A percentile compares a stretch with the other conserved stretches of the same genome.
These are phyloP conservation scores for Ametastegia equiseti DNA, from an alignment of 2,888 invertebrate genomes.

Conservation along the genomic window DNA sequence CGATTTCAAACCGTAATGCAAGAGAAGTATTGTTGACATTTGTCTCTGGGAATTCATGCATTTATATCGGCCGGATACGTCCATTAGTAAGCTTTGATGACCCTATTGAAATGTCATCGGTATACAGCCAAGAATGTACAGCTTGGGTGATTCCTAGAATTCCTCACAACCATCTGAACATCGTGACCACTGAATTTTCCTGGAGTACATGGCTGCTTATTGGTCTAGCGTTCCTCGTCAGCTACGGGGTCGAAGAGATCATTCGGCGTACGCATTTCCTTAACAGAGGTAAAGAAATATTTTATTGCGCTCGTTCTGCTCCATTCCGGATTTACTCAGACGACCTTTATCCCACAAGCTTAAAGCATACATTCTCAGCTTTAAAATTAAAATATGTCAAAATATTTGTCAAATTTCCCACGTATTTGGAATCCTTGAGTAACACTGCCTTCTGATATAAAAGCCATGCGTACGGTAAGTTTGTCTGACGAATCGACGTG, in stretches of 20 bases:
- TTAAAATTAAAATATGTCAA: too few relatives aligned
- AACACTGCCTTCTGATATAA: too few relatives aligned
- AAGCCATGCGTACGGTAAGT: too few relatives aligned
- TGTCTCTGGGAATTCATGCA: background rate
- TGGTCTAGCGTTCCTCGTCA: background rate
- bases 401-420: too few relatives aligned
- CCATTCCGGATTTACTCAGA: too few relatives aligned
- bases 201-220: slow-evolving; percentile 1
- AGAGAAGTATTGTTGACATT: background rate
- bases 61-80: too few relatives aligned
- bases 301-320: too few relatives aligned
- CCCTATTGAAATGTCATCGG: background rate
- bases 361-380: too few relatives aligned
- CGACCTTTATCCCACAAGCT: too few relatives aligned
- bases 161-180: background rate
- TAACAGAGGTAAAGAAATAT: background rate
- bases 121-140: background rate
- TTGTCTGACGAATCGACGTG: too few relatives aligned
- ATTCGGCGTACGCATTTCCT: background rate
- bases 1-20: too few relatives aligned
- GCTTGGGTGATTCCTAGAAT: slow-evolving; percentile 12
- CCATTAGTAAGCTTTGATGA: background rate
- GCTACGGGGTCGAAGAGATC: background rate
- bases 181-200: background rate
- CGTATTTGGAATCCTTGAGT: too few relatives aligned